Evolutionary conservation across 2,888 invertebrate species (phyloP), one percentile per base, ranked within the genome.

Genomic region (Eurytoma adleriae): DNA sequence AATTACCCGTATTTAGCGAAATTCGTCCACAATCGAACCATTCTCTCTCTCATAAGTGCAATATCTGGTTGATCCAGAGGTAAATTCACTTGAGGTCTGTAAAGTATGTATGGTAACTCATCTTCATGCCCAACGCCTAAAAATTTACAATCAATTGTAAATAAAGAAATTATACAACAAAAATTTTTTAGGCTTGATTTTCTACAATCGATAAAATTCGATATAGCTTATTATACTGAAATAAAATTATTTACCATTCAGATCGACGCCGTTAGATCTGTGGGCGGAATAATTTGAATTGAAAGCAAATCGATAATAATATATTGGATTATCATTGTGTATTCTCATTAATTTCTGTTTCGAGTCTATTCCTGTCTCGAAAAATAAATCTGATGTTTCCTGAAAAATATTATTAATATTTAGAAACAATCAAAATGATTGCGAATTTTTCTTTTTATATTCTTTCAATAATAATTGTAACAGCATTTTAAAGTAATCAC

Each of bases 1-100:
- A 64, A 30, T 62, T 75, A 86, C 86, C 84, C 84, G 10, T 83
- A 84, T 83, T 87, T 87, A 0, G 94, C 94, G 87, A 95, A 95
- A 85, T 94, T 94, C 0, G 93, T 92, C 94, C 94, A 94, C 89
- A 94, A 89, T 24, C 90, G 87, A n/a, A 92, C 90, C 85, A 94
- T 89, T 40, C 91, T 90, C 30, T 91, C 88, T 5, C 92, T 89
- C 12, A 93, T 90, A 27, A 90, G 50, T 52, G 78, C 79, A 48
- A 83, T 79, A 1, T 86, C 66, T 14, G 72, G 83, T 24, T 86
- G 75, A 75, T 86, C 82, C 0, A 84, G 75, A 0, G 87, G 79
- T 14, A 83, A 71, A 2, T 79, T 7, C 0, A 84, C 54, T 0
- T 1, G 4, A 24, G 79, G 61, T 87, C 56, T 91, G 83, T 92